A percentile compares a stretch with the other conserved stretches of the same genome.
Conservation (phyloP, 1,140 invertebrate species). For the Pseudomyrmex pallidus region DNA sequence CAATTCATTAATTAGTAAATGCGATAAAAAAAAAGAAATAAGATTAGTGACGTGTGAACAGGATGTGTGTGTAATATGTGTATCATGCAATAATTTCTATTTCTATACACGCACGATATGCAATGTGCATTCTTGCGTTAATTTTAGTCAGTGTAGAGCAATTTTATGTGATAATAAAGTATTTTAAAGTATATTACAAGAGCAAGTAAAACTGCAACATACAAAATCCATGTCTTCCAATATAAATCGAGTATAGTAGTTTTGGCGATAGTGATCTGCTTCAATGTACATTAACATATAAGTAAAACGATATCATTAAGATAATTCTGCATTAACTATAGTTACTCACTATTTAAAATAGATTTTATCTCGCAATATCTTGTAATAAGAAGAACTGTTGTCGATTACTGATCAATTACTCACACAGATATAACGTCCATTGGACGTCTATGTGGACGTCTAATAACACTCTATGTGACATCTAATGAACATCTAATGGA, state of each 20-base stretch:
- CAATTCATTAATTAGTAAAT: not conserved
- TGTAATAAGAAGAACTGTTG: too few species aligned
- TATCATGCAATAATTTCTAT: conserved; percentile 84
- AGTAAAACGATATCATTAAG: not conserved
- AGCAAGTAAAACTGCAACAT: not conserved
- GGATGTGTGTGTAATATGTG: conserved; percentile 81
- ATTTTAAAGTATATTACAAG: not conserved
- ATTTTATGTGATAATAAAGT: conserved; percentile 46
- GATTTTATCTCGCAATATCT: not conserved
- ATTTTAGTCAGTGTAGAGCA: conserved; percentile 22
- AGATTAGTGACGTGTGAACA: conserved; percentile 65
- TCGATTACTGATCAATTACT: too few species aligned
- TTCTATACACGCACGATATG: conserved; percentile 69
- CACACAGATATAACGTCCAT: too few species aligned
- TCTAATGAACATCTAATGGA: too few species aligned
- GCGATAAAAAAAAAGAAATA: too few species aligned
- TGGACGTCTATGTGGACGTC: too few species aligned
- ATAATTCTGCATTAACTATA: not conserved
- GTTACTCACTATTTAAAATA: conserved; percentile 57
- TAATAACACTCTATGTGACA: too few species aligned
- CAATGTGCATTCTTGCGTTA: conserved; percentile 62
- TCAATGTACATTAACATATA: not conserved
- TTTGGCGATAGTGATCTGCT: not conserved
- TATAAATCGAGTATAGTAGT: conserved; percentile 51
- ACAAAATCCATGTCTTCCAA: conserved; percentile 84